phyloP scores from a whole-genome alignment of 1,140 invertebrate genomes.

The Archivesica marissinica region DNA sequence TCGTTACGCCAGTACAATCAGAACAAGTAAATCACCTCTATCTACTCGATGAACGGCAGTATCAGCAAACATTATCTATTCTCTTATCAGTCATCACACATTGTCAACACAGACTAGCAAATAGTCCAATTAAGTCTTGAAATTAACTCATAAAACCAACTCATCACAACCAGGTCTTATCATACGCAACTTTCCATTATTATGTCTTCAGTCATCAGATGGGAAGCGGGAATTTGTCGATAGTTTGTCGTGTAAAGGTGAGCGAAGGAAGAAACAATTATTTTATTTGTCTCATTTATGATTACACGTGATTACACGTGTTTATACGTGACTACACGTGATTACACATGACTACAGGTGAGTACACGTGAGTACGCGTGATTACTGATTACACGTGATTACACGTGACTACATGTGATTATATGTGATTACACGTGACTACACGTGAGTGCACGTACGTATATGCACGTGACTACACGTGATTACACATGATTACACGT shows the following conservation, averaged over 20 bases:
- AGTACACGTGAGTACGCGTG: too few relatives aligned
- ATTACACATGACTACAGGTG: too few relatives aligned
- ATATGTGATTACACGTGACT: too few relatives aligned
- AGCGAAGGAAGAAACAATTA: not conserved
- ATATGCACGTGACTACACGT: too few relatives aligned
- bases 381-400: too few relatives aligned
- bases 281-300: too few relatives aligned
- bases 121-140: slow-evolving; percentile 64
- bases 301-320: too few relatives aligned
- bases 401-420: too few relatives aligned
- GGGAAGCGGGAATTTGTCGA: slow-evolving; percentile 1
- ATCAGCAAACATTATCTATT: slow-evolving; percentile 59
- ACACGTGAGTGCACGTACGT: too few relatives aligned
- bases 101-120: slow-evolving; percentile 63
- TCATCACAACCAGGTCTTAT: slow-evolving; percentile 30
- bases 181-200: slow-evolving; percentile 51
- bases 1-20: slow-evolving; percentile 35
- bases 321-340: too few relatives aligned
- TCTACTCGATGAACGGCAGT: slow-evolving; percentile 51
- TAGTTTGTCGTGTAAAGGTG: slow-evolving; percentile 29
- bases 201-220: slow-evolving; percentile 42
- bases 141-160: slow-evolving; percentile 65
- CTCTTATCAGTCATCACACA: slow-evolving; percentile 52
- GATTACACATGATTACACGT: too few relatives aligned
- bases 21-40: slow-evolving; percentile 57